phyloP scores from a whole-genome alignment of 2,113 vertebrate species.

The Cavia aperea region DNA sequence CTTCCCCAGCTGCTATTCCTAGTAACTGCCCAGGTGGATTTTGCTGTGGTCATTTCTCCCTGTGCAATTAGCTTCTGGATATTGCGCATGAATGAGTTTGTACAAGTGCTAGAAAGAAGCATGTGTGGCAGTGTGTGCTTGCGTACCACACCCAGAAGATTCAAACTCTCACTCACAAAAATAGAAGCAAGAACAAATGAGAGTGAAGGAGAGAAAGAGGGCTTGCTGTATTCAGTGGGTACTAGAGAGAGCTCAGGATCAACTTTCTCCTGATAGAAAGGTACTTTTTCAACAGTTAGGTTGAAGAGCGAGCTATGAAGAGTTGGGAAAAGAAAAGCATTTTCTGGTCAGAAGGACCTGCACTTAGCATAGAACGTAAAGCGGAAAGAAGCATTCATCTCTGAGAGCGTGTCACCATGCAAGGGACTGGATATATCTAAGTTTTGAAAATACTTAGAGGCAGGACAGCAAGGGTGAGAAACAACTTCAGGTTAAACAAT shows the following conservation, averaged over 20 bases:
- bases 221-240: accelerated
- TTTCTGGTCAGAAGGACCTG: not conserved
- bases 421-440: not conserved
- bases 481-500: not conserved
- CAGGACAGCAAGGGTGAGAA: not conserved
- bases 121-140: not conserved
- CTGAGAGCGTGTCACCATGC: not conserved
- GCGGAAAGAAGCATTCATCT: not conserved
- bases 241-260: not conserved
- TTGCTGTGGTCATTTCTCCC: not conserved
- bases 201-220: not conserved
- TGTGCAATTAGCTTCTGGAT: not conserved
- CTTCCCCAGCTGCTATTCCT: slow-evolving; percentile 14
- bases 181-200: not conserved
- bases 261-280: not conserved
- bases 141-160: no score
- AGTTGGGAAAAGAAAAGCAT: not conserved
- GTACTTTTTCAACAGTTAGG: not conserved
- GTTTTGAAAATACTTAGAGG: not conserved
- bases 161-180: not conserved
- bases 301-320: not conserved
- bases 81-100: not conserved
- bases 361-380: not conserved
- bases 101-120: not conserved
- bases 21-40: not conserved